phyloP scores from a whole-genome alignment of 37 sponge, comb jelly and placozoan genomes.

The Lycopodina hypogea region DNA sequence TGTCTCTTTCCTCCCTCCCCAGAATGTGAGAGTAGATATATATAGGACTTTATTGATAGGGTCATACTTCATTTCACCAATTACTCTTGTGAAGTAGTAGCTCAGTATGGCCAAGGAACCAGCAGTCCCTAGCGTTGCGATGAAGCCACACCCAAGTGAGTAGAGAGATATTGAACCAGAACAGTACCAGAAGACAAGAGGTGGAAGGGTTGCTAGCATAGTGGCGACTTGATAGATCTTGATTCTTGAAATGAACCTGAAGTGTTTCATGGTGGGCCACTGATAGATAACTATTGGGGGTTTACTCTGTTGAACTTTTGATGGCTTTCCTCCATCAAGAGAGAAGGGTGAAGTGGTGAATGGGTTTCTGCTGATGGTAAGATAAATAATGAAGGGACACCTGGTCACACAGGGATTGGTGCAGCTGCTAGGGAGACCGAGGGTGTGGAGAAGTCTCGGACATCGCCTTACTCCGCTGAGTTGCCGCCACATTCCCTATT shows the following conservation, averaged over 20 bases:
- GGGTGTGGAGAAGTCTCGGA: background rate
- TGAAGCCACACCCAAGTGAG: slow-evolving; percentile 22
- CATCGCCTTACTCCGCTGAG: too few species aligned
- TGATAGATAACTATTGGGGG: slow-evolving; percentile 37
- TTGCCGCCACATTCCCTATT: too few species aligned
- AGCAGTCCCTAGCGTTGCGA: slow-evolving; percentile 51
- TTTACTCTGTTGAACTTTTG: background rate
- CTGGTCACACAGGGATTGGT: background rate
- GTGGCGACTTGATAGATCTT: slow-evolving; percentile 60
- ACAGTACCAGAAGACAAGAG: slow-evolving; percentile 47
- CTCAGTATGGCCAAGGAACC: slow-evolving; percentile 44
- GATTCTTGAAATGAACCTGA: slow-evolving; percentile 62
- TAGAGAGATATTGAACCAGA: slow-evolving; percentile 10
- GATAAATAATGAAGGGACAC: background rate
- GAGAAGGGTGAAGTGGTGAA: background rate
- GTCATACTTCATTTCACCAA: slow-evolving; percentile 49
- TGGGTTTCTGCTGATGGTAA: background rate
- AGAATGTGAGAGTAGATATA: slow-evolving; percentile 69
- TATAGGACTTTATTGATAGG: background rate
- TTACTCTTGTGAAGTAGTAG: slow-evolving; percentile 45
- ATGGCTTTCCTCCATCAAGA: background rate
- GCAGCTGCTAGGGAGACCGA: too few species aligned
- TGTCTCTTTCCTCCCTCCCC: slow-evolving; percentile 50
- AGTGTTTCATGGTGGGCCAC: slow-evolving; percentile 65
- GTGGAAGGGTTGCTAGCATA: slow-evolving; percentile 39